Evolutionary conservation across 1,140 invertebrate genomes (phyloP).

Genomic region (Spodoptera frugiperda): DNA sequence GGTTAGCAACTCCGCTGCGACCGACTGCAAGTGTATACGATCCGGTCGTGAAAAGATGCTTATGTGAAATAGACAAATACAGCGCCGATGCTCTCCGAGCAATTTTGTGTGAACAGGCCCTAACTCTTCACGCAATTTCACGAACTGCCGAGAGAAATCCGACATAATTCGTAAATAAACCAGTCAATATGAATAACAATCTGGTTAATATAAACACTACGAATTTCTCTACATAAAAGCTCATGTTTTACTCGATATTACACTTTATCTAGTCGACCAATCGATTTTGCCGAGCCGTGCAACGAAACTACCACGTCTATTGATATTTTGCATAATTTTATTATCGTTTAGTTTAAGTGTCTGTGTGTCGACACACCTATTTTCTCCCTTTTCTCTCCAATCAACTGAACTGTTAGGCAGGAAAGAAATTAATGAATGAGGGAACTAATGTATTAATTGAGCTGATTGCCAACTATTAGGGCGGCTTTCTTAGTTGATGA

Average conservation of each 20-base stretch:
- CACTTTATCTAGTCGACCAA: conserved; percentile 8
- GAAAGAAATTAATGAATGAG: conserved; percentile 18
- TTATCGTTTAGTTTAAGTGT: conserved; percentile 9
- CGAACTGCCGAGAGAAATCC: conserved; percentile 23
- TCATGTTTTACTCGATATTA: conserved; percentile 51
- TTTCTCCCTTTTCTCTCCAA: conserved; percentile 67
- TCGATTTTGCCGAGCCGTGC: conserved; percentile 1
- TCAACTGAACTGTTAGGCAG: conserved; percentile 46
- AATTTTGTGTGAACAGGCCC: too few species aligned
- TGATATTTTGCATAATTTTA: conserved; percentile 35
- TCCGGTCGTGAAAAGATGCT: too few species aligned
- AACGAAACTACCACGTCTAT: conserved; percentile 4
- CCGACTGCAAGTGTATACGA: too few species aligned
- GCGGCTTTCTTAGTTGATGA: background rate
- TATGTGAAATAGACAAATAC: too few species aligned
- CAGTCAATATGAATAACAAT: conserved; percentile 1
- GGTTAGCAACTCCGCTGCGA: too few species aligned
- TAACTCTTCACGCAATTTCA: conserved; percentile 15
- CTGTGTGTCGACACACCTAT: conserved; percentile 42
- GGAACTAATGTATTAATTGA: background rate
- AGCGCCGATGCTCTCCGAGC: too few species aligned
- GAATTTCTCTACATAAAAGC: conserved; percentile 38
- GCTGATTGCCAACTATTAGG: background rate
- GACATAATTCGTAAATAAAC: conserved; percentile 27
- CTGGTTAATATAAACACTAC: conserved; percentile 23